A percentile compares a stretch with the other conserved stretches of the same genome.
Conservation (phyloP, 1,140 invertebrate species). For the Calosoma granatense region DNA sequence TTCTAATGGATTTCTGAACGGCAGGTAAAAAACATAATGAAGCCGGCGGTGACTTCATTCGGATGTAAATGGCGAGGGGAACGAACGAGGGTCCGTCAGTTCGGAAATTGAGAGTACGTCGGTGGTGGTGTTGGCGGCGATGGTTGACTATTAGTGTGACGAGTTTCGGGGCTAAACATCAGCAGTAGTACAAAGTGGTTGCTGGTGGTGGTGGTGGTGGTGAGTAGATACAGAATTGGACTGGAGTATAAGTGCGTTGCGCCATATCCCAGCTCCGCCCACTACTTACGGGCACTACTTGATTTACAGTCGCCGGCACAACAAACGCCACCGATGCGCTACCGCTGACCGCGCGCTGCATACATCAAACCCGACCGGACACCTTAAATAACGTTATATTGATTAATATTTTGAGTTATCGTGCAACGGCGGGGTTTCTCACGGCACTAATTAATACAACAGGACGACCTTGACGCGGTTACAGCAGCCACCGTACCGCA, state of each 20-base stretch:
- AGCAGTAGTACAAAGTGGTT: no score
- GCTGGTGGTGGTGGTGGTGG: no score
- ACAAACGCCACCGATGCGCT: conserved; percentile 8
- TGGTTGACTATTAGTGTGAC: no score
- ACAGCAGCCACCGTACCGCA: background rate
- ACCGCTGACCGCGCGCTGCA: background rate
- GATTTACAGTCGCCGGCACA: conserved; percentile 2
- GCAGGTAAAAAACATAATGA: background rate
- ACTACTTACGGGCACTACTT: background rate
- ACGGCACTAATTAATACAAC: conserved; percentile 18
- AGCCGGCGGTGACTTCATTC: background rate
- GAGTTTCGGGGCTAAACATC: no score
- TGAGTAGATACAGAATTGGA: no score
- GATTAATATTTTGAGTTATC: conserved; percentile 22
- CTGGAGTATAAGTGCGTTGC: conserved; percentile 1
- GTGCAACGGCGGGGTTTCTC: conserved; percentile 13
- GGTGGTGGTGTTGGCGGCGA: background rate
- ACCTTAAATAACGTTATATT: conserved; percentile 13
- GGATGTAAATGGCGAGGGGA: background rate
- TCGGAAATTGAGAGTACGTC: background rate
- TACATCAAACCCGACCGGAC: conserved; percentile 12
- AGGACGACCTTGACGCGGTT: background rate
- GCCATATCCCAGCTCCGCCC: conserved; percentile 1
- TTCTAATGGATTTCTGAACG: conserved; percentile 8
- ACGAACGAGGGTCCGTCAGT: background rate